Conservation (phyloP, 1,140 invertebrate species). For the Lerema accius region DNA sequence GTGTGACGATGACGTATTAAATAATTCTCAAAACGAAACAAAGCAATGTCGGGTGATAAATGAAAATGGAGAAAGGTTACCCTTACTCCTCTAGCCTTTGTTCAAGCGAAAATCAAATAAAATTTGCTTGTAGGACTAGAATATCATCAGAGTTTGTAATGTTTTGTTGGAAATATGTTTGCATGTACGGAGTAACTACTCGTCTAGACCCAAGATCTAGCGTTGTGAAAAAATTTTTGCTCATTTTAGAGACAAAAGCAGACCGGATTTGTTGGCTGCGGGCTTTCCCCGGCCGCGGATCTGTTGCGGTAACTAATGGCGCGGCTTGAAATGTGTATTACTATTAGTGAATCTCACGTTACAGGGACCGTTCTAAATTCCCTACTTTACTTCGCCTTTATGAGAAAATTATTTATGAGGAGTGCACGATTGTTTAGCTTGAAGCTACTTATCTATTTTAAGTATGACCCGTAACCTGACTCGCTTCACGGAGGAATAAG, state of each 20-base stretch:
- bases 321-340: constrained; percentile 60
- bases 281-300: constrained; percentile 48
- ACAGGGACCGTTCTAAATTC: constrained; percentile 41
- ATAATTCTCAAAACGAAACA: too few species aligned
- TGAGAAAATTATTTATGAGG: too few species aligned
- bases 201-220: background rate
- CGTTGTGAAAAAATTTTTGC: constrained; percentile 42
- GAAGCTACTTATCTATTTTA: too few species aligned
- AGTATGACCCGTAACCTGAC: too few species aligned
- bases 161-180: constrained; percentile 14
- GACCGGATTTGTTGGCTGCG: constrained; percentile 49
- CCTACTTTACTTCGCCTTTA: background rate
- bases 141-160: background rate
- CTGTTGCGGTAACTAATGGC: constrained; percentile 59
- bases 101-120: background rate
- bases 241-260: constrained; percentile 50
- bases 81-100: background rate
- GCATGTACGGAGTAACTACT: constrained; percentile 14
- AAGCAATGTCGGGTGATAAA: background rate
- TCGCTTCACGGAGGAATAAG: too few species aligned
- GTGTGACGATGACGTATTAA: too few species aligned
- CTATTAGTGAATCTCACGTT: constrained; percentile 59
- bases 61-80: background rate
- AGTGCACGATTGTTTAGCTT: too few species aligned
- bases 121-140: background rate